Evolutionary conservation across 2,113 vertebrate genomes (phyloP), one percentile per base, ranked within the genome.

Genomic region (Notiomystis cincta): DNA sequence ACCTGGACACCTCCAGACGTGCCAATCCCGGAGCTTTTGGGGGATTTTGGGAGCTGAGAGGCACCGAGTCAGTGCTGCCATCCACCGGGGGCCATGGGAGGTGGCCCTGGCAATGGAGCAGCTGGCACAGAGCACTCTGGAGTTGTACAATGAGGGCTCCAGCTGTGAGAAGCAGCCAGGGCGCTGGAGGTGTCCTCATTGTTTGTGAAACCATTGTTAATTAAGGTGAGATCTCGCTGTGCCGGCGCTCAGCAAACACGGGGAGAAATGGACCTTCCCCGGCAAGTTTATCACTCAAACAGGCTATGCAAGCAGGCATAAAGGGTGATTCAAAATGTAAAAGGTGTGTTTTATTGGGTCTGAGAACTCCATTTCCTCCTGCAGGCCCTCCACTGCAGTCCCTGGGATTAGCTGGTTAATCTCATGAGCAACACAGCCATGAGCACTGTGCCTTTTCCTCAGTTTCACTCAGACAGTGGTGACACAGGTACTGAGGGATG

Each of bases 151-250:
- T 65, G 76, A 67, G 22, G 61, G 64, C 82, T 94, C 90, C 86
- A 86, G 88, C 72, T 93, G 93, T 1, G 44, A 93, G 88, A 22
- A 79, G 57, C 89, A 82, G 91, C 42, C 93, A 6, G 67, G 0
- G 65, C 2, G 0, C 95, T 27, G 71, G 90, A 92, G 86, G 90
- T 45, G 30, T 23, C 44, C 1, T 38, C 11, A 71, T 28, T 56
- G 80, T 30, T 81, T 95, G 81, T 71, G 70, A 77, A 92, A 95
- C 78, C 15, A 0, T 30, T 71, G 85, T 64, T 93, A 95, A 82
- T 93, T 94, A 93, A 86, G 88, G 85, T 67, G 88, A 71, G 76
- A 71, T 53, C 90, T 86, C 88, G 38, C 88, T 60, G 88, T 56
- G 85, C 56, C 42, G 38, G 23, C 20, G 31, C 12, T 80, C 64